Conservation (phyloP, 2,113 vertebrate species). For the Puma concolor region DNA sequence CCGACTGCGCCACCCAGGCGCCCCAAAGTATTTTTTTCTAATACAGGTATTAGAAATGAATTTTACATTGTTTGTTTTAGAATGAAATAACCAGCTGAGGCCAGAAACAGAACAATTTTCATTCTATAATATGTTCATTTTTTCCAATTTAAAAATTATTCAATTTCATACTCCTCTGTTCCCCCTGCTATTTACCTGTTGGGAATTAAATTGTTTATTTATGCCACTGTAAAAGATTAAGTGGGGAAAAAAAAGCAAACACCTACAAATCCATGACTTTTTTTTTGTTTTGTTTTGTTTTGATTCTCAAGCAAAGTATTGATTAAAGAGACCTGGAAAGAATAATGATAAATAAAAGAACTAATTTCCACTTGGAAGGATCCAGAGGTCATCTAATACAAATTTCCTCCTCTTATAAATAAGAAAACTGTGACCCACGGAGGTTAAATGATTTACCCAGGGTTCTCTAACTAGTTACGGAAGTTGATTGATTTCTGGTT, state of each 20-base stretch:
- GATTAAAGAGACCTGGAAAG: background rate
- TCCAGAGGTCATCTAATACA: background rate
- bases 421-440: background rate
- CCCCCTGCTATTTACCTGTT: background rate
- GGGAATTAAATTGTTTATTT: background rate
- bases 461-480: background rate
- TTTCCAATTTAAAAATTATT: background rate
- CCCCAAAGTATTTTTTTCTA: background rate
- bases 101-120: background rate
- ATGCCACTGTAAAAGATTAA: background rate
- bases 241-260: background rate
- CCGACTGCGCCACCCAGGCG: too few relatives aligned
- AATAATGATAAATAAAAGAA: slow-evolving; percentile 18
- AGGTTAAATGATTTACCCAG: background rate
- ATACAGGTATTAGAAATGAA: background rate
- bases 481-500: slow-evolving; percentile 8
- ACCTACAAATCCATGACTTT: background rate
- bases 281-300: background rate
- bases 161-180: background rate
- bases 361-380: background rate
- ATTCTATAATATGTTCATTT: background rate
- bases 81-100: background rate
- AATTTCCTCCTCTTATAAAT: slow-evolving; percentile 16
- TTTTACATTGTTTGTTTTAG: background rate
- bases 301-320: background rate